Conservation (phyloP, 2,888 invertebrate species). For the Mythimna vitellina region DNA sequence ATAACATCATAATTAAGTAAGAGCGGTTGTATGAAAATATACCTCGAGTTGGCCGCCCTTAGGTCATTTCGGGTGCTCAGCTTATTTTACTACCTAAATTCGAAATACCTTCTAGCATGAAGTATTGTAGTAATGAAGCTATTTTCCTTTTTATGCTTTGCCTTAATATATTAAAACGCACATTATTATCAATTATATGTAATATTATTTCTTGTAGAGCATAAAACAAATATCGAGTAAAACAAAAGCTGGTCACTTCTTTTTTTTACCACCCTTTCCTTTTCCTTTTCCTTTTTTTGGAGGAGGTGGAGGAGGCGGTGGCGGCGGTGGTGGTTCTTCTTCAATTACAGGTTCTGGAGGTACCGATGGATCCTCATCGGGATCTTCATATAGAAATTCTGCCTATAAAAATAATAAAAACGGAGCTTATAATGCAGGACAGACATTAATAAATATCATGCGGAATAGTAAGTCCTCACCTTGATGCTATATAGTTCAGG, state of each 20-base stretch:
- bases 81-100: no score
- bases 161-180: constrained; percentile 17
- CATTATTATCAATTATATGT: background rate
- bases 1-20: no score
- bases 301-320: constrained; percentile 52
- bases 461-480: constrained; percentile 64
- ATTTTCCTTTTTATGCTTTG: no score
- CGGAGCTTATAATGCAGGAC: background rate
- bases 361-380: constrained; percentile 84
- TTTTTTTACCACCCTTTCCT: constrained; percentile 42
- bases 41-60: no score
- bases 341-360: constrained; percentile 64
- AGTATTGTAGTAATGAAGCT: no score
- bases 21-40: no score
- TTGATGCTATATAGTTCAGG: constrained; percentile 80
- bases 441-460: background rate
- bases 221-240: background rate
- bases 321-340: constrained; percentile 59
- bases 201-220: background rate
- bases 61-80: no score
- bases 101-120: no score
- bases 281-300: constrained; percentile 33
- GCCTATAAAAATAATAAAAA: constrained; percentile 68
- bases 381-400: constrained; percentile 80
- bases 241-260: constrained; percentile 51